Conservation (phyloP, 2,797 vertebrate genomes). For the Pagetopsis macropterus region DNA sequence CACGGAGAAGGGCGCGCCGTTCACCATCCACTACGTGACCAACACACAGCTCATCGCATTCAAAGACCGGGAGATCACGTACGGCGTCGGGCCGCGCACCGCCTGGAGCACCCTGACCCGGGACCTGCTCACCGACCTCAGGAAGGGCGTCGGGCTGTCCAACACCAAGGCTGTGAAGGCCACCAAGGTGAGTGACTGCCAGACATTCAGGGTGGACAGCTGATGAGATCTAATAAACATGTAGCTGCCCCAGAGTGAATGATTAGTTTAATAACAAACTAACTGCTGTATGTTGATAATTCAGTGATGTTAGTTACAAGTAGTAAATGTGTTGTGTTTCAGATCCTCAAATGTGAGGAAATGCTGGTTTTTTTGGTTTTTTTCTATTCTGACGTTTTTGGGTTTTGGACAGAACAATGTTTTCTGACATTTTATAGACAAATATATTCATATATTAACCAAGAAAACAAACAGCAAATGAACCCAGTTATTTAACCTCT, state of each 20-base stretch:
- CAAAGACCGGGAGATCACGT: constrained; percentile 90
- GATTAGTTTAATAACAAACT: too few species aligned
- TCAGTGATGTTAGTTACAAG: neutral
- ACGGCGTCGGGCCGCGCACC: constrained; percentile 89
- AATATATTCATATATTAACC: neutral
- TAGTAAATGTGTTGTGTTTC: neutral
- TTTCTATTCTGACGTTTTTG: neutral
- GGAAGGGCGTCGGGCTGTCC: constrained; percentile 96
- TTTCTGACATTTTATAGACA: neutral
- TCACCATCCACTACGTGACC: constrained; percentile 92
- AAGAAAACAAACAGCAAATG: neutral
- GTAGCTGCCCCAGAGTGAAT: neutral
- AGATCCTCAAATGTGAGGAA: neutral
- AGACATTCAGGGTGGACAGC: neutral
- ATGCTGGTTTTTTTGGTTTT: neutral
- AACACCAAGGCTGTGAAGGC: constrained; percentile 97
- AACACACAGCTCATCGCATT: constrained; percentile 90
- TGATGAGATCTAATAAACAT: neutral
- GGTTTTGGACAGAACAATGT: neutral
- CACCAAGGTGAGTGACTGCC: constrained; percentile 82
- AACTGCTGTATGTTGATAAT: neutral
- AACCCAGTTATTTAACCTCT: neutral
- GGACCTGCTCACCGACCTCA: constrained; percentile 95
- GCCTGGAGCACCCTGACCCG: constrained; percentile 93
- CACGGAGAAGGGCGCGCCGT: constrained; percentile 91